phyloP scores from a whole-genome alignment of 2,797 vertebrate species.

The Chelonia mydas region DNA sequence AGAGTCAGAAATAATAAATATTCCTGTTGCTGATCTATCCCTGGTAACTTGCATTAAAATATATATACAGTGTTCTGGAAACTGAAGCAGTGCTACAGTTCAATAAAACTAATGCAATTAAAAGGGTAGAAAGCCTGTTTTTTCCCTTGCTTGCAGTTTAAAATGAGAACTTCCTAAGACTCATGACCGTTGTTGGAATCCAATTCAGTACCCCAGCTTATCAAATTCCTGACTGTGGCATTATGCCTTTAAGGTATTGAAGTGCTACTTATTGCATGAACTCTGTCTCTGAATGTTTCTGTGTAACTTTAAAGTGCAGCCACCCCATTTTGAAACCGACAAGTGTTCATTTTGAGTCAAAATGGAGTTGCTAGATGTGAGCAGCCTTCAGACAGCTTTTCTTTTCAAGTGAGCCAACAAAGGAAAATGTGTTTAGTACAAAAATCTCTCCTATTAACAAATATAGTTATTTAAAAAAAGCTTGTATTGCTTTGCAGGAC shows the following conservation, averaged over 20 bases:
- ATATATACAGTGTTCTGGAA: slow-evolving; percentile 73
- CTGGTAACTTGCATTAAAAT: slow-evolving; percentile 63
- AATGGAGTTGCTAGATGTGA: slow-evolving; percentile 68
- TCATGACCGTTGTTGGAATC: slow-evolving; percentile 68
- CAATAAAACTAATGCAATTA: slow-evolving; percentile 76
- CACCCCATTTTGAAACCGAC: slow-evolving; percentile 64
- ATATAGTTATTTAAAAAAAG: slow-evolving; percentile 46
- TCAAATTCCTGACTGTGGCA: slow-evolving; percentile 59
- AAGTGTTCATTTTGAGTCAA: slow-evolving; percentile 66
- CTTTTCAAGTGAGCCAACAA: slow-evolving; percentile 68
- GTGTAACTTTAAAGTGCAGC: slow-evolving; percentile 62
- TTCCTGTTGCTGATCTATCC: not conserved
- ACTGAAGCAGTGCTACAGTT: slow-evolving; percentile 67
- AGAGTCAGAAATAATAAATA: slow-evolving; percentile 76
- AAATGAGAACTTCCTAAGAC: slow-evolving; percentile 69
- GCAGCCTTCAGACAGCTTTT: slow-evolving; percentile 44
- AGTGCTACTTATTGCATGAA: slow-evolving; percentile 40
- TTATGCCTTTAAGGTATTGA: slow-evolving; percentile 68
- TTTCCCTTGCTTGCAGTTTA: slow-evolving; percentile 59
- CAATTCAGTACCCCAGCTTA: slow-evolving; percentile 65
- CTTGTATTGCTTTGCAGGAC: slow-evolving; percentile 65
- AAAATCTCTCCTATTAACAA: slow-evolving; percentile 61
- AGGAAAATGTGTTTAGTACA: slow-evolving; percentile 62
- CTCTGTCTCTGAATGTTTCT: slow-evolving; percentile 56
- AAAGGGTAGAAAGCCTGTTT: slow-evolving; percentile 66